Conservation (phyloP, 2,888 invertebrate species). For the Lamproptera curius region DNA sequence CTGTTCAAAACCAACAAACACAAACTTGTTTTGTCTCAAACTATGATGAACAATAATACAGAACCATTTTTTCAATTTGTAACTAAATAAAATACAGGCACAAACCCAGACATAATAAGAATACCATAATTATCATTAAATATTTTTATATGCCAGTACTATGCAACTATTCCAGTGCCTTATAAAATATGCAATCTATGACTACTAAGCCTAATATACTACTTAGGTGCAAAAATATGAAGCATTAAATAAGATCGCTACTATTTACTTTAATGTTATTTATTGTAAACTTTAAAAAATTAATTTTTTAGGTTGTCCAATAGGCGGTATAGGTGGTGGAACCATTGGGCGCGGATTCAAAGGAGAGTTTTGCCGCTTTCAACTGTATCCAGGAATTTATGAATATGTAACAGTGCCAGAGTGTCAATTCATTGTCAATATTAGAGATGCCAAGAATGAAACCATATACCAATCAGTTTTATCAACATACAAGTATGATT, state of each 20-base stretch:
- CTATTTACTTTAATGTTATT: background rate
- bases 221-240: no score
- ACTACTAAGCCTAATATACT: no score
- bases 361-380: conserved; percentile 96
- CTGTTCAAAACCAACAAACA: no score
- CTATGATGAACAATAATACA: no score
- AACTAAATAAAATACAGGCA: no score
- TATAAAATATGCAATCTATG: no score
- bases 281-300: conserved; percentile 5
- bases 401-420: conserved; percentile 90
- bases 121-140: no score
- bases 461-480: conserved; percentile 89
- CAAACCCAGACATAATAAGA: no score
- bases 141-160: no score
- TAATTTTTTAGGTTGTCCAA: conserved; percentile 77
- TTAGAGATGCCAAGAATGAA: conserved; percentile 81
- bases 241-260: background rate
- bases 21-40: no score
- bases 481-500: conserved; percentile 85
- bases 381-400: conserved; percentile 92
- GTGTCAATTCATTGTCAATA: conserved; percentile 94
- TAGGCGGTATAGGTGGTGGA: conserved; percentile 74
- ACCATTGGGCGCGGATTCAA: conserved; percentile 94
- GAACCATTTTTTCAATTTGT: no score
- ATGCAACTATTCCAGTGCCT: no score